These are phyloP conservation scores for Cardinalis cardinalis DNA, from an alignment of 2,113 vertebrate genomes.

Conservation along the genomic window DNA sequence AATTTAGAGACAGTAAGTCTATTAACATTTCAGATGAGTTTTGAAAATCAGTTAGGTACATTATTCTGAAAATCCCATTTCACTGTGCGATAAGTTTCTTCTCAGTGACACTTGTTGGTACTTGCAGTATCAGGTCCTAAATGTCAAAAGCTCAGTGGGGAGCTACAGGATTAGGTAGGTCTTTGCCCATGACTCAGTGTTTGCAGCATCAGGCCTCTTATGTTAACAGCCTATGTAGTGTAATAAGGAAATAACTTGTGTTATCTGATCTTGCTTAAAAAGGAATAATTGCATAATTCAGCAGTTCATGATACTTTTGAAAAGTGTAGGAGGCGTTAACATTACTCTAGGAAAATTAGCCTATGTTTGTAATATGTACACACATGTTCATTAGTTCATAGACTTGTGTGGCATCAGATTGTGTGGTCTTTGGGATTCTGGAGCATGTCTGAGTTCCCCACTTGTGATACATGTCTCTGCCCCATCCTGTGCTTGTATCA, in stretches of 20 bases:
- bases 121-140: conserved; percentile 23
- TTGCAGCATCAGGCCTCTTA: conserved; percentile 5
- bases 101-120: conserved; percentile 33
- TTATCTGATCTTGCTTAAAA: conserved; percentile 32
- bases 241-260: conserved; percentile 16
- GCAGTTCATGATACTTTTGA: not conserved
- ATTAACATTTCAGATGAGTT: conserved; percentile 43
- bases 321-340: not conserved
- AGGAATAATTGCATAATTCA: conserved; percentile 23
- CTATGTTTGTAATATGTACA: not conserved
- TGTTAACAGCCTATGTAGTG: conserved; percentile 1
- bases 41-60: conserved; percentile 14
- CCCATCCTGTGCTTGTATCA: not conserved
- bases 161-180: not conserved
- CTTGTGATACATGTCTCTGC: not conserved
- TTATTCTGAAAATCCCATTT: conserved; percentile 34
- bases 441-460: not conserved
- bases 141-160: conserved; percentile 5
- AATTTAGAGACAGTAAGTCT: conserved; percentile 49
- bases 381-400: not conserved
- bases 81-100: not conserved
- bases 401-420: not conserved
- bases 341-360: not conserved
- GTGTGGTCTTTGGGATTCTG: not conserved
- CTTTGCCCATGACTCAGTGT: not conserved